Evolutionary conservation across 2,888 invertebrate genomes (phyloP), one percentile per base, ranked within the genome.

Genomic region (Omphaloscelis lunosa): DNA sequence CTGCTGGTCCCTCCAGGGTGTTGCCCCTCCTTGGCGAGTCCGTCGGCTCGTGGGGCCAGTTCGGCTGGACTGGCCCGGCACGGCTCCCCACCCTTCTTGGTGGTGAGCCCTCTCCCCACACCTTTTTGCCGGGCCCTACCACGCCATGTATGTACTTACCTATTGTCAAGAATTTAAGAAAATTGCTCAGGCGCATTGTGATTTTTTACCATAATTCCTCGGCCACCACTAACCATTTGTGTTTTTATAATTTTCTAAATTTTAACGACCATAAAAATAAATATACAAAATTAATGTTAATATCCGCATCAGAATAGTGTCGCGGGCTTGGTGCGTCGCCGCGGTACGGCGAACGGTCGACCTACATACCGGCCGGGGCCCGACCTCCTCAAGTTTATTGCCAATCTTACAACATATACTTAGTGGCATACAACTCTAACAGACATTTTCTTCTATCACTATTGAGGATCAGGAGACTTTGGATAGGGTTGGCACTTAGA

Each of bases 301-400:
- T 73, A 83, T 85, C 81, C 80, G 80, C 81, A 75, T 80, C 91
- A 90, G 93, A 93, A 91, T 94, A 90, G 80, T 85, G 67, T 86
- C 75, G 76, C 82, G 65, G 45, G 77, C 79, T 63, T 56, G 76
- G 79, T 75, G 86, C 88, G 85, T 79, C 79, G 84, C 71, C 83
- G 88, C 83, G 84, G 87, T 89, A 86, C 89, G 82, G 80, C 86
- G 87, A 95, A 93, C 94, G 94, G 94, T 93, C 93, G 95, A 91
- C 95, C 95, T 86, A 95, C 94, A 95, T 95, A 93, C 94, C 94
- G 91, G 86, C 93, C 93, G 90, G 87, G 92, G 91, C 92, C 88
- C 93, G 94, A 94, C 95, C 95, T 92, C 94, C 88, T 91, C 92
- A 93, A 94, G 93, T 94, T 94, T 93, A 95, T 91, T 93, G 94